These are phyloP conservation scores for Limanda limanda DNA, from an alignment of 2,113 vertebrate species.

Conservation along the genomic window DNA sequence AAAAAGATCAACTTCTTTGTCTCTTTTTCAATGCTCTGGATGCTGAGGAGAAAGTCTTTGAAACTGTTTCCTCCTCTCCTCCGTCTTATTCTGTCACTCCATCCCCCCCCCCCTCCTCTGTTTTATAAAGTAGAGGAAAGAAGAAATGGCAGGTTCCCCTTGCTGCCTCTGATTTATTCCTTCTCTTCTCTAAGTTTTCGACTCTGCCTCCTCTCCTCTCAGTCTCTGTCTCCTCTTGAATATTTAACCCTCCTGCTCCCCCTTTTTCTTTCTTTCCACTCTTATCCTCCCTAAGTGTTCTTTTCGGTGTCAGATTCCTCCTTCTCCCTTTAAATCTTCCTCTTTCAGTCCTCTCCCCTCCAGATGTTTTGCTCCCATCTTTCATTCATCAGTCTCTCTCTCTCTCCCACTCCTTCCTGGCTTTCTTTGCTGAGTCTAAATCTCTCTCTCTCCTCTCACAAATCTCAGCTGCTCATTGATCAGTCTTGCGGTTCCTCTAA, in stretches of 20 bases:
- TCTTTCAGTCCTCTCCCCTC: slow-evolving; percentile 64
- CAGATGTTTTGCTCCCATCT: slow-evolving; percentile 64
- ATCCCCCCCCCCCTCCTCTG: slow-evolving; percentile 19
- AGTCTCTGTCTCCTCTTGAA: slow-evolving; percentile 32
- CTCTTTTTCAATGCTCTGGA: slow-evolving; percentile 5
- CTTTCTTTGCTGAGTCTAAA: slow-evolving; percentile 69
- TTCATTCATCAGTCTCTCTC: slow-evolving; percentile 65
- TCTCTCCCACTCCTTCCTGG: background rate
- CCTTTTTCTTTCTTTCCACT: slow-evolving; percentile 13
- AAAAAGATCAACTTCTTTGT: slow-evolving; percentile 1
- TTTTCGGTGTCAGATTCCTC: slow-evolving; percentile 7
- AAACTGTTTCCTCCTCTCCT: background rate
- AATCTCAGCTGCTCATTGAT: slow-evolving; percentile 73
- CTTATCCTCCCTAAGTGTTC: slow-evolving; percentile 32
- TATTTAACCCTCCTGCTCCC: slow-evolving; percentile 55
- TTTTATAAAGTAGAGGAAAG: slow-evolving; percentile 39
- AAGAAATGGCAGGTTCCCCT: slow-evolving; percentile 19
- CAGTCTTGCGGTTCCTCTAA: slow-evolving; percentile 67
- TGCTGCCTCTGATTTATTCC: slow-evolving; percentile 57
- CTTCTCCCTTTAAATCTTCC: slow-evolving; percentile 63
- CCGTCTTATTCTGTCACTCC: slow-evolving; percentile 12
- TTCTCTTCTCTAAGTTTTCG: slow-evolving; percentile 68
- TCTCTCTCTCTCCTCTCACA: slow-evolving; percentile 57
- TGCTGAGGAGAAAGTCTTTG: background rate
- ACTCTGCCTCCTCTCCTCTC: slow-evolving; percentile 21